Percentiles rank a stretch among this genome's conserved stretches.
These are phyloP conservation scores for Volucella bombylans DNA, from an alignment of 2,888 invertebrate genomes.

Conservation along the genomic window DNA sequence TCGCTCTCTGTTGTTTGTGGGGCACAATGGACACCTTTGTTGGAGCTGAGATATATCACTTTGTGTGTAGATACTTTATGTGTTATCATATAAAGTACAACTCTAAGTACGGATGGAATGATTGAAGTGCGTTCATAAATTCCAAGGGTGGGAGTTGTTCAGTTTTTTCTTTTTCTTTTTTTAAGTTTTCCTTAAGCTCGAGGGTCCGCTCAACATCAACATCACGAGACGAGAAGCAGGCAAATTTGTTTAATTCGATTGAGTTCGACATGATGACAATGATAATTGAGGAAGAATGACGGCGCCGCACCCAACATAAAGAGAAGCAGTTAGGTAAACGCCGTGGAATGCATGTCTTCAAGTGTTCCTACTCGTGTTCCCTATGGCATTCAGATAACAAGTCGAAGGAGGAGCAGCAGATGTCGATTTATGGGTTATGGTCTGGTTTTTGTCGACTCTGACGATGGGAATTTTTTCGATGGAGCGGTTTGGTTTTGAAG, in stretches of 20 bases:
- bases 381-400: slow-evolving; percentile 60
- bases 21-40: slow-evolving; percentile 65
- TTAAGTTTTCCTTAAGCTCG: too few species aligned
- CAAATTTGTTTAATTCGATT: slow-evolving; percentile 61
- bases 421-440: slow-evolving; percentile 27
- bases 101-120: slow-evolving; percentile 42
- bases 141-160: slow-evolving; percentile 54
- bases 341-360: slow-evolving; percentile 59
- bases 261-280: slow-evolving; percentile 66
- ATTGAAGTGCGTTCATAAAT: slow-evolving; percentile 70
- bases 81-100: slow-evolving; percentile 38
- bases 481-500: not conserved
- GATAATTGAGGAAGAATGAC: slow-evolving; percentile 60
- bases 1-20: not conserved
- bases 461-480: not conserved
- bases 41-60: slow-evolving; percentile 36
- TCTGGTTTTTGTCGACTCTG: slow-evolving; percentile 10
- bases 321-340: slow-evolving; percentile 67
- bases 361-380: slow-evolving; percentile 24
- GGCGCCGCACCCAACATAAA: slow-evolving; percentile 66
- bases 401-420: slow-evolving; percentile 14
- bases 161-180: too few species aligned
- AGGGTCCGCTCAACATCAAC: slow-evolving; percentile 10
- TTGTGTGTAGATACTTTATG: slow-evolving; percentile 52
- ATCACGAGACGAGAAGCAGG: slow-evolving; percentile 8